These are phyloP conservation scores for Siniperca scherzeri DNA, from an alignment of 2,797 vertebrate genomes.

Conservation along the genomic window DNA sequence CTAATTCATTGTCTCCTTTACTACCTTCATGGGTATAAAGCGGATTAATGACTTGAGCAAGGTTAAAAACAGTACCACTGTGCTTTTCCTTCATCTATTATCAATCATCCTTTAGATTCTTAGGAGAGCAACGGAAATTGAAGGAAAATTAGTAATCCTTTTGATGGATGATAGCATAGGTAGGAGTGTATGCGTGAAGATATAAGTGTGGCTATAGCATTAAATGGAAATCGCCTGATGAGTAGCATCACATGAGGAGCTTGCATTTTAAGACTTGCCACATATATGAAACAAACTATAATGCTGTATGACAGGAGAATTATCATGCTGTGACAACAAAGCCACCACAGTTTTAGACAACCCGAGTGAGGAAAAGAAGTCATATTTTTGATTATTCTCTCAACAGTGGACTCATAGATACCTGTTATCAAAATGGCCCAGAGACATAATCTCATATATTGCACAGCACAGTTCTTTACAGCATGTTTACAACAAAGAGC, in stretches of 20 bases:
- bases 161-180: slow-evolving; percentile 84
- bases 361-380: slow-evolving; percentile 13
- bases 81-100: slow-evolving; percentile 85
- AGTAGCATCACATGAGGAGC: slow-evolving; percentile 61
- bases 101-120: slow-evolving; percentile 88
- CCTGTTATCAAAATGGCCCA: slow-evolving; percentile 48
- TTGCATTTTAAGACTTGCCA: slow-evolving; percentile 53
- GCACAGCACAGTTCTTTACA: slow-evolving; percentile 16
- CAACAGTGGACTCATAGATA: slow-evolving; percentile 43
- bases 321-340: slow-evolving; percentile 55
- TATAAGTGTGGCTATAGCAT: slow-evolving; percentile 71
- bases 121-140: slow-evolving; percentile 84
- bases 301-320: slow-evolving; percentile 59
- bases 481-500: slow-evolving; percentile 45
- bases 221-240: slow-evolving; percentile 68
- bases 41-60: slow-evolving; percentile 88
- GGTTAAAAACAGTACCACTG: slow-evolving; percentile 89
- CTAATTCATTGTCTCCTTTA: slow-evolving; percentile 89
- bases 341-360: slow-evolving; percentile 34
- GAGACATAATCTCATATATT: slow-evolving; percentile 43
- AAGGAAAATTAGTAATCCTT: slow-evolving; percentile 86
- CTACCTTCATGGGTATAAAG: slow-evolving; percentile 88
- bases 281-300: slow-evolving; percentile 47
- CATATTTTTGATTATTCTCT: slow-evolving; percentile 54
- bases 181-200: slow-evolving; percentile 73